Evolutionary conservation across 2,797 vertebrate species (phyloP).

Genomic region (Diceros bicornis): DNA sequence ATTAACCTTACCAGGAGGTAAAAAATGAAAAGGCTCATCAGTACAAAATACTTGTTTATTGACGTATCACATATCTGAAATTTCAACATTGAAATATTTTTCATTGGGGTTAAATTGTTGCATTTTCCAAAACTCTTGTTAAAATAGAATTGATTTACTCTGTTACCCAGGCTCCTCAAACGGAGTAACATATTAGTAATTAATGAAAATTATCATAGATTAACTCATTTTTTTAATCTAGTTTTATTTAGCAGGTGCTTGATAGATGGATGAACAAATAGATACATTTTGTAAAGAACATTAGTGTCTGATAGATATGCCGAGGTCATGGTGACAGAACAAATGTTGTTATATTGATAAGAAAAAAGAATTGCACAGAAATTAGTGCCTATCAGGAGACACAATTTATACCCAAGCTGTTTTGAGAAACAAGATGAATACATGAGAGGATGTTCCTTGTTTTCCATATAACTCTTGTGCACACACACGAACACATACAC

Average conservation of each 20-base stretch:
- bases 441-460: not conserved
- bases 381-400: not conserved
- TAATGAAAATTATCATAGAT: not conserved
- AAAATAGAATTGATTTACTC: not conserved
- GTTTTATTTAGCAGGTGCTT: not conserved
- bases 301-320: not conserved
- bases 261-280: not conserved
- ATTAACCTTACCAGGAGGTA: not conserved
- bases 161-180: not conserved
- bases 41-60: not conserved
- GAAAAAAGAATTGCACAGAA: not conserved
- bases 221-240: not conserved
- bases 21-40: not conserved
- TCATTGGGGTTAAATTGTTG: not conserved
- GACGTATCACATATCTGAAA: not conserved
- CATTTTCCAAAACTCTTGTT: not conserved
- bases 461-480: not conserved
- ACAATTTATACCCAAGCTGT: not conserved
- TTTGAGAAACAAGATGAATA: not conserved
- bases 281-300: not conserved
- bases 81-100: not conserved
- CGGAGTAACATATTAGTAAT: not conserved
- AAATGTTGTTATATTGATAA: not conserved
- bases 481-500: accelerated
- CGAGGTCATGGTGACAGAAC: not conserved